Conservation (phyloP, 1,140 invertebrate genomes). For the Metaphire vulgaris region DNA sequence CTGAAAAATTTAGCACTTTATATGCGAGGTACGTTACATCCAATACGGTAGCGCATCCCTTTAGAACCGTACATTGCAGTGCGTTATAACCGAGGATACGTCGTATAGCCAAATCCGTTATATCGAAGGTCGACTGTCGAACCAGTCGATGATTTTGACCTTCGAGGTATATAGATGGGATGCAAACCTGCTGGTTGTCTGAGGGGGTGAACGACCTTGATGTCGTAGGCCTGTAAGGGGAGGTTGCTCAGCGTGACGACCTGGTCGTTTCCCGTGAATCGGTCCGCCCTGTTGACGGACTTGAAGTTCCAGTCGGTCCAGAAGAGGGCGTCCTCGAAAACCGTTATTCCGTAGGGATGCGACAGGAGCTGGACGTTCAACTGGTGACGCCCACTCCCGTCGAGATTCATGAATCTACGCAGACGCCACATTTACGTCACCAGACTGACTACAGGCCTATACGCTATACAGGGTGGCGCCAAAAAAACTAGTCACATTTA, state of each 20-base stretch:
- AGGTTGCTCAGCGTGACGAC: not conserved
- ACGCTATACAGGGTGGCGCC: too few relatives aligned
- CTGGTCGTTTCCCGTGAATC: not conserved
- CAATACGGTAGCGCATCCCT: too few relatives aligned
- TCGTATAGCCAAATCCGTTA: too few relatives aligned
- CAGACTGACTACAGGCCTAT: too few relatives aligned
- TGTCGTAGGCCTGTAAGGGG: not conserved
- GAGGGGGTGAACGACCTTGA: slow-evolving; percentile 4
- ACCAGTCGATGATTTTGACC: too few relatives aligned
- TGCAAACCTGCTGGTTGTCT: slow-evolving; percentile 11
- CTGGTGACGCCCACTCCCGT: not conserved
- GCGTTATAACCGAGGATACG: too few relatives aligned
- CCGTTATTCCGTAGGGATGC: slow-evolving; percentile 2
- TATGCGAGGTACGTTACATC: too few relatives aligned
- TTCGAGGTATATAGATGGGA: not conserved
- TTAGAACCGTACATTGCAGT: too few relatives aligned
- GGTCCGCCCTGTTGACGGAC: not conserved
- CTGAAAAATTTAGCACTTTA: too few relatives aligned
- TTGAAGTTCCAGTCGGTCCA: slow-evolving; percentile 15
- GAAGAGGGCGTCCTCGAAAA: slow-evolving; percentile 6
- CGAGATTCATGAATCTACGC: slow-evolving; percentile 1
- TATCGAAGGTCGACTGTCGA: too few relatives aligned
- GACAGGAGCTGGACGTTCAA: not conserved
- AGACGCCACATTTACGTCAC: too few relatives aligned
- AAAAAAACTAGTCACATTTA: too few relatives aligned